These are phyloP conservation scores for Calephelis virginiensis DNA, from an alignment of 1,140 invertebrate genomes.

Conservation along the genomic window DNA sequence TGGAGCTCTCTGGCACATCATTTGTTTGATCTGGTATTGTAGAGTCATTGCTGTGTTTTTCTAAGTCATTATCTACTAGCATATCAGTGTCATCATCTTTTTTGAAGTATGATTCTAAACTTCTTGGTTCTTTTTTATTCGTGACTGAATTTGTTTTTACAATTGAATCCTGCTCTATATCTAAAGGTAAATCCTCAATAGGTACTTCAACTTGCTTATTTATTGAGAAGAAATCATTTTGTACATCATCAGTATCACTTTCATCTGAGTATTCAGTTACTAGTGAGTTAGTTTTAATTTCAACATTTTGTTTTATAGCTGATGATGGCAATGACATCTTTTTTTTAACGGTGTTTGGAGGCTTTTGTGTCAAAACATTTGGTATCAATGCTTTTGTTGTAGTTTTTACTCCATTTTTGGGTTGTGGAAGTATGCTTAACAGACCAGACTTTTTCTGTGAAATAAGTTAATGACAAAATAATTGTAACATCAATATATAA, in stretches of 20 bases:
- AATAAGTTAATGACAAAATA: constrained; percentile 13
- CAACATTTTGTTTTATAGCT: constrained; percentile 41
- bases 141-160: constrained; percentile 14
- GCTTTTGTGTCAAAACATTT: constrained; percentile 53
- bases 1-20: constrained; percentile 31
- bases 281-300: constrained; percentile 31
- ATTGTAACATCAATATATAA: constrained; percentile 17
- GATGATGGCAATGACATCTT: constrained; percentile 36
- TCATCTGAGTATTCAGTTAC: constrained; percentile 63
- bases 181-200: constrained; percentile 43
- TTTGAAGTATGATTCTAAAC: constrained; percentile 63
- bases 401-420: constrained; percentile 61
- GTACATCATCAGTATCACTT: constrained; percentile 68
- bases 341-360: constrained; percentile 47
- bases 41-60: constrained; percentile 20
- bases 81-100: constrained; percentile 35
- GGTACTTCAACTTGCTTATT: constrained; percentile 55
- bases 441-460: constrained; percentile 75
- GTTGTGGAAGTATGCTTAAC: constrained; percentile 77
- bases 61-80: constrained; percentile 26
- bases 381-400: constrained; percentile 57
- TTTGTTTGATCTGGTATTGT: constrained; percentile 22
- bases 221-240: constrained; percentile 79
- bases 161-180: constrained; percentile 35
- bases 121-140: constrained; percentile 35